Evolutionary conservation across 1,140 invertebrate genomes (phyloP).

Genomic region (Pentalonia nigronervosa): DNA sequence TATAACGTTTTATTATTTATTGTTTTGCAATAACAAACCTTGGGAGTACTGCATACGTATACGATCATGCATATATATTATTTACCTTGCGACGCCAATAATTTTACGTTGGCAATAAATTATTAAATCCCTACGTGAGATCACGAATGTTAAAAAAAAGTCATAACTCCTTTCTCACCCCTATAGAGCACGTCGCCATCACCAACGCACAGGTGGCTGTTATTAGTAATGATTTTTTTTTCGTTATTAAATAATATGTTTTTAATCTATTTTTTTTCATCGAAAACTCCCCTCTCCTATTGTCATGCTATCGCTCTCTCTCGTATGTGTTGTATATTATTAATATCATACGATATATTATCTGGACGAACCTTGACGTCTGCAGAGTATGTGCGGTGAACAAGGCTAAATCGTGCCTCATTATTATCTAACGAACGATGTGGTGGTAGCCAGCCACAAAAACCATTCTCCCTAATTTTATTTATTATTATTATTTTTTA

Average conservation of each 20-base stretch:
- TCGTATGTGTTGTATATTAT: constrained; percentile 18
- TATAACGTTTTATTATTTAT: constrained; percentile 51
- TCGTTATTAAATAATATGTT: neutral
- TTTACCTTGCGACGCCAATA: neutral
- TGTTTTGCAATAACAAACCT: constrained; percentile 37
- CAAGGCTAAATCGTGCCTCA: constrained; percentile 50
- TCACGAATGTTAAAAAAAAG: neutral
- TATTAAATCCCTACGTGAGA: constrained; percentile 44
- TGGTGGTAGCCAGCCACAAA: constrained; percentile 20
- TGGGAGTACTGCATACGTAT: neutral
- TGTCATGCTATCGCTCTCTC: neutral
- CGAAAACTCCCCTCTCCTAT: neutral
- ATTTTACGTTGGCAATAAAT: constrained; percentile 37
- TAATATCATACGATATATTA: constrained; percentile 52
- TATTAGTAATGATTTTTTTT: neutral
- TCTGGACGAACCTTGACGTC: constrained; percentile 36
- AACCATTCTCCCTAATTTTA: constrained; percentile 31
- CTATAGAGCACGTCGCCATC: neutral
- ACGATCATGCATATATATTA: neutral
- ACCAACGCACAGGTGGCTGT: neutral
- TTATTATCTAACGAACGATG: constrained; percentile 41
- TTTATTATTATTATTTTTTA: neutral
- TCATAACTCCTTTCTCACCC: neutral
- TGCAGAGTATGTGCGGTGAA: constrained; percentile 3
- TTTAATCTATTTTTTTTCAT: neutral